Evolutionary conservation across 2,888 invertebrate genomes (phyloP).

Genomic region (Orchestes rusci): DNA sequence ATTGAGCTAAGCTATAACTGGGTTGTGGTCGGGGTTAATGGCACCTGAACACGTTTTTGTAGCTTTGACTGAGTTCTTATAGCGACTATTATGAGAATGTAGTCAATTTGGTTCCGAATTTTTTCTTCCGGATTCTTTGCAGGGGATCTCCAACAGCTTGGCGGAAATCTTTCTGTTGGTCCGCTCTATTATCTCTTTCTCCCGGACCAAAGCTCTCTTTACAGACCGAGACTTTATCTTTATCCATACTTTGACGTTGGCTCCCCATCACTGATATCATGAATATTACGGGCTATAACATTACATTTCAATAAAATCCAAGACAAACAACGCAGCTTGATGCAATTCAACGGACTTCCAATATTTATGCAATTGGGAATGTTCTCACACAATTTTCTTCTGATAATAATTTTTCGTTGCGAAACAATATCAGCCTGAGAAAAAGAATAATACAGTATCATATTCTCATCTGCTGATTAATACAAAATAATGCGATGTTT

Average conservation of each 20-base stretch:
- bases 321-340: too few relatives aligned
- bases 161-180: background rate
- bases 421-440: too few relatives aligned
- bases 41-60: background rate
- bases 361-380: too few relatives aligned
- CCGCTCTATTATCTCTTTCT: background rate
- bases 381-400: too few relatives aligned
- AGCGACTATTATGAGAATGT: background rate
- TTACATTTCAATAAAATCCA: too few relatives aligned
- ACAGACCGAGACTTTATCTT: too few relatives aligned
- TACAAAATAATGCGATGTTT: conserved; percentile 20
- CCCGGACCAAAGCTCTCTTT: too few relatives aligned
- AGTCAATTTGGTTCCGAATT: background rate
- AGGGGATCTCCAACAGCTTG: background rate
- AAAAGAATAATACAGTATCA: conserved; percentile 8
- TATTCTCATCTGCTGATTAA: conserved; percentile 16
- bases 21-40: background rate
- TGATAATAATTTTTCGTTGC: too few relatives aligned
- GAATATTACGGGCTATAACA: too few relatives aligned
- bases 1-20: background rate
- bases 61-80: background rate
- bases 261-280: too few relatives aligned
- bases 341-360: too few relatives aligned
- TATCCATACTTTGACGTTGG: too few relatives aligned
- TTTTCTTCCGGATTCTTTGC: background rate